Conservation (phyloP, 1,140 invertebrate species). For the Drosophila virilis region DNA sequence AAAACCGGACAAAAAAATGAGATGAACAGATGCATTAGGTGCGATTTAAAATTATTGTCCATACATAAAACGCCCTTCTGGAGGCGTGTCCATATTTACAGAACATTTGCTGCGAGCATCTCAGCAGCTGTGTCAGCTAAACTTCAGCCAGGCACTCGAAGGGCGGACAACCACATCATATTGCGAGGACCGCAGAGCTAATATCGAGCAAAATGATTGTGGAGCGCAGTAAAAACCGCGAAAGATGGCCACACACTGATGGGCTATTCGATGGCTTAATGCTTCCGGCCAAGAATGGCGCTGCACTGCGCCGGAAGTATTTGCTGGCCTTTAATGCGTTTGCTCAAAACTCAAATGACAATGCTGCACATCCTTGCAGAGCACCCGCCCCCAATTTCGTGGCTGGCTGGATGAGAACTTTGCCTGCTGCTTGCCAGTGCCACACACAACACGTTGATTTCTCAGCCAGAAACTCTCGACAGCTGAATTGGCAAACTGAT, state of each 20-base stretch:
- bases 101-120: neutral
- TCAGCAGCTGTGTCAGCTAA: conserved; percentile 34
- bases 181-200: conserved; percentile 18
- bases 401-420: conserved; percentile 11
- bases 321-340: conserved; percentile 72
- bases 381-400: conserved; percentile 11
- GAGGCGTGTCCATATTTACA: neutral
- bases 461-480: conserved; percentile 25
- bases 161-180: conserved; percentile 17
- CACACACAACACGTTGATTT: conserved; percentile 35
- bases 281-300: conserved; percentile 52
- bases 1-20: neutral
- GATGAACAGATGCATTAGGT: neutral
- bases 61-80: neutral
- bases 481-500: conserved; percentile 40
- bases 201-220: conserved; percentile 34
- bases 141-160: conserved; percentile 17
- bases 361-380: conserved; percentile 30
- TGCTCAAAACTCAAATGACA: conserved; percentile 53
- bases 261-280: conserved; percentile 49
- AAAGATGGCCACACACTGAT: conserved; percentile 10
- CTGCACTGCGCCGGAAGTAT: conserved; percentile 57
- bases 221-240: conserved; percentile 35
- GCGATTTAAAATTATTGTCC: neutral
- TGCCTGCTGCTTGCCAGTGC: conserved; percentile 13